phyloP scores from a whole-genome alignment of 2,888 invertebrate genomes.

The Marasmarcha lunaedactyla region DNA sequence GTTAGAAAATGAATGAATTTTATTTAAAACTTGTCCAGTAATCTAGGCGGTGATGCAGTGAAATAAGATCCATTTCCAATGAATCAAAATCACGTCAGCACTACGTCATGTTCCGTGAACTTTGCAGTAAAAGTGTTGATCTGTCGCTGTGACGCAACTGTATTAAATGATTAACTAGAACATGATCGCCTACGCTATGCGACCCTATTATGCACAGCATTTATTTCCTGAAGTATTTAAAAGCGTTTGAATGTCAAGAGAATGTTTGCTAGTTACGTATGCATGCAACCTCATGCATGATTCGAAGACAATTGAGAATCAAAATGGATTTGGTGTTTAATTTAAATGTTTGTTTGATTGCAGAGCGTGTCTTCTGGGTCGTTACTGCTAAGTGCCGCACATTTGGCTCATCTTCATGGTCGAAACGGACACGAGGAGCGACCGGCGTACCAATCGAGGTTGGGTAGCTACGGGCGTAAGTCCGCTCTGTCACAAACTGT shows the following conservation, averaged over 20 bases:
- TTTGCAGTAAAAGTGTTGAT: constrained; percentile 20
- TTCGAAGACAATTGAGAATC: too few species aligned
- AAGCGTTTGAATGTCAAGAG: neutral
- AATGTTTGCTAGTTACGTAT: neutral
- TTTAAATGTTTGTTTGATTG: constrained; percentile 22
- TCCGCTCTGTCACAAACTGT: constrained; percentile 37
- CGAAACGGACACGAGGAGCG: constrained; percentile 41
- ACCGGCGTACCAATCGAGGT: constrained; percentile 40
- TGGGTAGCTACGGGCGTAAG: constrained; percentile 42
- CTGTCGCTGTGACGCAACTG: constrained; percentile 15
- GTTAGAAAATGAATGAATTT: too few species aligned
- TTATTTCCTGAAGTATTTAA: neutral
- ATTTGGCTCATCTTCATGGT: constrained; percentile 72
- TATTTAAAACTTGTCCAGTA: too few species aligned
- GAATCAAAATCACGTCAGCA: too few species aligned
- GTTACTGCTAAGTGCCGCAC: constrained; percentile 82
- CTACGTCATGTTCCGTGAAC: constrained; percentile 15
- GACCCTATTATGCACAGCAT: neutral
- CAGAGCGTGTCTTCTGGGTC: constrained; percentile 88
- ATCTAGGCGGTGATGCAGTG: too few species aligned
- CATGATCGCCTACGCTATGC: neutral
- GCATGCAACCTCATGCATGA: neutral
- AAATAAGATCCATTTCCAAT: too few species aligned
- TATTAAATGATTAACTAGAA: constrained; percentile 1
- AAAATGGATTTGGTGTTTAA: neutral